Evolutionary conservation across 2,113 vertebrate genomes (phyloP).

Genomic region (Blennius ocellaris): DNA sequence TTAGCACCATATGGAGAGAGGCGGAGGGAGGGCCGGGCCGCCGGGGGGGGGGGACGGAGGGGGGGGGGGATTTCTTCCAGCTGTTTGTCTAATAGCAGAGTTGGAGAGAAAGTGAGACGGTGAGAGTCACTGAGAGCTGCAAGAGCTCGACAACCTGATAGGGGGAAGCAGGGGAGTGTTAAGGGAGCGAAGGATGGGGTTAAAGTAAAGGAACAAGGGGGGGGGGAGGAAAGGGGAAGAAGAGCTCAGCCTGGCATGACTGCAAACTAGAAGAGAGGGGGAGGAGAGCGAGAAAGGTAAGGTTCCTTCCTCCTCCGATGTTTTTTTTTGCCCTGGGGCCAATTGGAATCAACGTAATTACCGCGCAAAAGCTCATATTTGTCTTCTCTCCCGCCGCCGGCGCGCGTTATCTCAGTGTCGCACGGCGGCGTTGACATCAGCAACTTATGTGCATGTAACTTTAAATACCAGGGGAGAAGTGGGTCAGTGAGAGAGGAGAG

Average conservation of each 20-base stretch:
- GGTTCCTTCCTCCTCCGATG: constrained; percentile 45
- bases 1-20: constrained; percentile 81
- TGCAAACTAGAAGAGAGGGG: constrained; percentile 35
- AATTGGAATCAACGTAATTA: constrained; percentile 39
- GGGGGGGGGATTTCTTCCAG: constrained; percentile 68
- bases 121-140: constrained; percentile 32
- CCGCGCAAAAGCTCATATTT: constrained; percentile 29
- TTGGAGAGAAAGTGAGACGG: constrained; percentile 44
- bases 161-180: constrained; percentile 13
- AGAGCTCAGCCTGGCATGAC: constrained; percentile 45
- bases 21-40: constrained; percentile 54
- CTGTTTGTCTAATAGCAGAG: constrained; percentile 71
- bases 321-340: constrained; percentile 54
- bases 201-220: constrained; percentile 11
- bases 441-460: constrained; percentile 70
- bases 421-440: constrained; percentile 63
- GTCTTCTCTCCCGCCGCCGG: constrained; percentile 5
- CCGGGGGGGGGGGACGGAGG: constrained; percentile 51
- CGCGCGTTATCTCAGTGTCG: constrained; percentile 25
- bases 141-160: constrained; percentile 29
- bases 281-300: constrained; percentile 62
- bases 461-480: constrained; percentile 70
- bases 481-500: constrained; percentile 67
- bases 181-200: no score
- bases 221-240: constrained; percentile 42